Conservation (phyloP, 2,113 vertebrate species). For the Cinclus mexicanus region DNA sequence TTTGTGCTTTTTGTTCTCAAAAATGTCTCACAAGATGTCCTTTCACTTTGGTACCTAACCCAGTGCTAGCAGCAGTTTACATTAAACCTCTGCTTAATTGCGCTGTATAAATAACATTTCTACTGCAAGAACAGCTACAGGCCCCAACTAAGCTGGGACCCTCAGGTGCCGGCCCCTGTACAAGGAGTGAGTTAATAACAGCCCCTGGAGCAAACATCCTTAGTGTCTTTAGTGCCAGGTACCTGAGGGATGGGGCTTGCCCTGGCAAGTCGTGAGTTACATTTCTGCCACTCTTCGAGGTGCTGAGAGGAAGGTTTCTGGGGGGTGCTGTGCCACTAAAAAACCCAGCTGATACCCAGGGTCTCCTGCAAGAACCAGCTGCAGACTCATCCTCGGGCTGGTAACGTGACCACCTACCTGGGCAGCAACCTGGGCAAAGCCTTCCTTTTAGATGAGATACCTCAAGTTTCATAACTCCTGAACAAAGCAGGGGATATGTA, state of each 20-base stretch:
- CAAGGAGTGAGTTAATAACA: not conserved
- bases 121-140: not conserved
- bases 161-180: not conserved
- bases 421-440: not conserved
- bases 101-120: constrained; percentile 29
- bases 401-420: fast-evolving
- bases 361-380: not conserved
- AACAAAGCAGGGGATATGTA: not conserved
- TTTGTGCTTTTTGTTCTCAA: not conserved
- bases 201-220: not conserved
- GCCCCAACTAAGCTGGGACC: not conserved
- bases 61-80: not conserved
- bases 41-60: not conserved
- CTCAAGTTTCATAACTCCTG: not conserved
- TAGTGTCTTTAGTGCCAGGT: not conserved
- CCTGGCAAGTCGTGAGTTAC: fast-evolving
- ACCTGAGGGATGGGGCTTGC: not conserved
- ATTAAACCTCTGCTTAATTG: constrained; percentile 32
- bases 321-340: not conserved
- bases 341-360: not conserved
- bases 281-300: not conserved
- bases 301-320: not conserved
- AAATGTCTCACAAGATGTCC: not conserved
- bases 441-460: not conserved
- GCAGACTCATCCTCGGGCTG: fast-evolving